These are phyloP conservation scores for Drosophila macrothrix DNA, from an alignment of 2,888 invertebrate species.

Conservation along the genomic window DNA sequence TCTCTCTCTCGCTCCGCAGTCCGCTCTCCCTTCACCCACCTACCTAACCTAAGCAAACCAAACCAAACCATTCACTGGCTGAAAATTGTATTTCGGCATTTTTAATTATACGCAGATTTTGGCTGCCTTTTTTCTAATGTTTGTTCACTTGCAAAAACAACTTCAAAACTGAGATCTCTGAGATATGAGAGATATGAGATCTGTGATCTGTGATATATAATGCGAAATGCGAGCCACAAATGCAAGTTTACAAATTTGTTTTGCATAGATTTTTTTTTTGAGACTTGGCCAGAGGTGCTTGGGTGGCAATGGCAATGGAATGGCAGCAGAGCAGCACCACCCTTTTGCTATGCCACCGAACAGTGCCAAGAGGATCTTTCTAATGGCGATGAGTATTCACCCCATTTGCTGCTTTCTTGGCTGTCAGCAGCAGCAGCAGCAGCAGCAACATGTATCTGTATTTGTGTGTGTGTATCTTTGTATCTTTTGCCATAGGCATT, in stretches of 20 bases:
- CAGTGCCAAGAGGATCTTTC: background rate
- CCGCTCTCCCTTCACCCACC: background rate
- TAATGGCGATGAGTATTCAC: background rate
- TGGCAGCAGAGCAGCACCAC: slow-evolving; percentile 1
- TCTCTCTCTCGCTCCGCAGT: background rate
- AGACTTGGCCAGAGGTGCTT: background rate
- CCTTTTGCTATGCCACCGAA: slow-evolving; percentile 6
- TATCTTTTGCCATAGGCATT: slow-evolving; percentile 13
- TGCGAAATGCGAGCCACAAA: slow-evolving; percentile 1
- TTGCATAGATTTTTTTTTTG: slow-evolving; percentile 18
- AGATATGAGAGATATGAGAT: slow-evolving; percentile 1
- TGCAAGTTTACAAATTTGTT: slow-evolving; percentile 61
- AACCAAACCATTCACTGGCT: slow-evolving; percentile 2
- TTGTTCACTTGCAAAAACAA: slow-evolving; percentile 65
- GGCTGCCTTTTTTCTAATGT: slow-evolving; percentile 60
- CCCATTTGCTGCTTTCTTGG: background rate
- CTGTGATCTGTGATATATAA: slow-evolving; percentile 7
- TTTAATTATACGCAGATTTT: slow-evolving; percentile 64
- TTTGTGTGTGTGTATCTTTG: slow-evolving; percentile 32
- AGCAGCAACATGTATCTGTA: slow-evolving; percentile 6
- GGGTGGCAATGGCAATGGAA: slow-evolving; percentile 5
- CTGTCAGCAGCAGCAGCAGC: background rate
- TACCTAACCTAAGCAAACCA: background rate
- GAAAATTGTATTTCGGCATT: slow-evolving; percentile 24
- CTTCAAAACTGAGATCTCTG: background rate